Evolutionary conservation across 2,797 vertebrate species (phyloP).

Genomic region (Xenops minutus): DNA sequence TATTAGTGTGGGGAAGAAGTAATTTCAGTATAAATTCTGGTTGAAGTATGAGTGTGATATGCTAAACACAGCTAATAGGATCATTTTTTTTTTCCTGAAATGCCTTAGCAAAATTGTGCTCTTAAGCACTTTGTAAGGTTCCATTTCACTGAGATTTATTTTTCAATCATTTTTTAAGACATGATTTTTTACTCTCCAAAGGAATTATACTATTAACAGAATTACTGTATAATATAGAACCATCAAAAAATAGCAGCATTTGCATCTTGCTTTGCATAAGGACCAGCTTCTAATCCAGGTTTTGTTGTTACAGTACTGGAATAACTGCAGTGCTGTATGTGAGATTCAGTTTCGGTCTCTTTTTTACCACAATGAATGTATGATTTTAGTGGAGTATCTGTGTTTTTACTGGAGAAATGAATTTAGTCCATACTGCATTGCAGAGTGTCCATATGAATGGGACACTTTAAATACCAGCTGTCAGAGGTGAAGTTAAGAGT

Average conservation of each 20-base stretch:
- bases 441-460: background rate
- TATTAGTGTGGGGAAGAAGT: conserved; percentile 28
- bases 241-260: background rate
- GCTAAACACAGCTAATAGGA: conserved; percentile 38
- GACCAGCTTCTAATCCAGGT: background rate
- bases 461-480: background rate
- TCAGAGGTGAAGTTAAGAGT: background rate
- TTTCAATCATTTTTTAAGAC: conserved; percentile 7
- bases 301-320: background rate
- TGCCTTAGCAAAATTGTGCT: background rate
- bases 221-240: background rate
- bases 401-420: background rate
- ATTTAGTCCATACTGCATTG: background rate
- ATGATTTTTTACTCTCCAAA: background rate
- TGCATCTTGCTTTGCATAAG: background rate
- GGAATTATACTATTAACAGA: background rate
- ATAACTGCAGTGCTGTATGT: background rate
- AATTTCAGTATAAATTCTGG: conserved; percentile 27
- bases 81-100: background rate
- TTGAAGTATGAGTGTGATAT: conserved; percentile 23
- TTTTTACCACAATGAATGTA: background rate
- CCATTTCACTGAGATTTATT: conserved; percentile 42
- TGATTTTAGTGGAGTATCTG: background rate
- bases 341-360: background rate
- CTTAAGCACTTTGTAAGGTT: conserved; percentile 36